phyloP scores from a whole-genome alignment of 2,888 invertebrate species.

The Cepaea hortensis region DNA sequence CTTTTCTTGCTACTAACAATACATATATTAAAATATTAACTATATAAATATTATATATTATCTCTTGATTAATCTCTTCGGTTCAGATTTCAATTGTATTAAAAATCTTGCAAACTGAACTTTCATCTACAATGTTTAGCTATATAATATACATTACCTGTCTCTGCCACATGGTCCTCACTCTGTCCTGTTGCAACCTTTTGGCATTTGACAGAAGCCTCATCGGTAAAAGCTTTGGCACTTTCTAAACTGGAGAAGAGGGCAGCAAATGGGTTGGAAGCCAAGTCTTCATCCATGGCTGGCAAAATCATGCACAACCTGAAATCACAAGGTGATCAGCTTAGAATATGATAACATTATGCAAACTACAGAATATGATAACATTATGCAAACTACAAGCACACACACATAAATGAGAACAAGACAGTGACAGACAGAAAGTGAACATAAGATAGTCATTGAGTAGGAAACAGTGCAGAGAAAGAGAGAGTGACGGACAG shows the following conservation, averaged over 20 bases:
- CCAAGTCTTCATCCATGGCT: conserved; percentile 53
- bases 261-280: conserved; percentile 72
- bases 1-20: too few relatives aligned
- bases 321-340: background rate
- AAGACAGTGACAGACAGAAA: too few relatives aligned
- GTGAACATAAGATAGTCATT: too few relatives aligned
- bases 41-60: too few relatives aligned
- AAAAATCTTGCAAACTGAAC: too few relatives aligned
- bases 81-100: too few relatives aligned
- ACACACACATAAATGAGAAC: too few relatives aligned
- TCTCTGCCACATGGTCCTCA: conserved; percentile 23
- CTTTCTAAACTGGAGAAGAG: conserved; percentile 64
- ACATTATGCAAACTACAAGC: background rate
- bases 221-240: conserved; percentile 58
- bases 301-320: background rate
- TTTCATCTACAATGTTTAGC: background rate
- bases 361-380: background rate
- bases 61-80: too few relatives aligned
- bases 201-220: background rate
- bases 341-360: background rate
- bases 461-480: too few relatives aligned
- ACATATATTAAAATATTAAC: too few relatives aligned
- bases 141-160: conserved; percentile 1
- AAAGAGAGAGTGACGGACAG: too few relatives aligned
- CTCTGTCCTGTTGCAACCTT: background rate